Percentiles rank a stretch among this genome's conserved stretches.
phyloP scores from a whole-genome alignment of 2,888 invertebrate species.

The Rhimphoctona megacephalus region DNA sequence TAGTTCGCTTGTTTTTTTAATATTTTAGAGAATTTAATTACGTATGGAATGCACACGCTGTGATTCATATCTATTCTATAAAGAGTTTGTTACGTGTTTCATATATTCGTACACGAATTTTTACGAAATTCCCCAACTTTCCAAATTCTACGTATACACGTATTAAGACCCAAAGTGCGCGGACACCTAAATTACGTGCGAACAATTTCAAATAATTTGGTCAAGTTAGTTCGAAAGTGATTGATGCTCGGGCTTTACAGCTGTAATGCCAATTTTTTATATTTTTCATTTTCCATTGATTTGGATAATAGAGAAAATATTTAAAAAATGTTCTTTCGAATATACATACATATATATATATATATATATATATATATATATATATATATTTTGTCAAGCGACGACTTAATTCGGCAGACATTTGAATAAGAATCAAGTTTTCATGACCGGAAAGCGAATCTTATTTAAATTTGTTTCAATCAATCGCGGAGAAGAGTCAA shows the following conservation, averaged over 20 bases:
- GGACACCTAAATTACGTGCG: slow-evolving; percentile 28
- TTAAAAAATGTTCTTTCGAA: too few relatives aligned
- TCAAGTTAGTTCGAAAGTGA: not conserved
- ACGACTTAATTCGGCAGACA: not conserved
- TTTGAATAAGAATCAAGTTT: not conserved
- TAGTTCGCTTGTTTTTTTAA: not conserved
- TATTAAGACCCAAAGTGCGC: not conserved
- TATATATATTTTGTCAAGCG: too few relatives aligned
- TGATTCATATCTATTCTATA: not conserved
- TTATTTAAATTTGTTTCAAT: not conserved
- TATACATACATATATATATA: too few relatives aligned
- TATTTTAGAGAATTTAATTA: not conserved
- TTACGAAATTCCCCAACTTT: slow-evolving; percentile 41
- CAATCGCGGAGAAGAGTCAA: not conserved
- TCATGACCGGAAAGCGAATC: too few relatives aligned
- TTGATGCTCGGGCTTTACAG: not conserved
- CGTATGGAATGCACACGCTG: slow-evolving; percentile 6
- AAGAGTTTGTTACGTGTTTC: not conserved
- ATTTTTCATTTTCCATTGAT: too few relatives aligned
- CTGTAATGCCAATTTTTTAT: not conserved
- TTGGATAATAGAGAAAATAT: too few relatives aligned
- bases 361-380: too few relatives aligned
- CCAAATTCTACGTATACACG: slow-evolving; percentile 3
- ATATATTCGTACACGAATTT: not conserved
- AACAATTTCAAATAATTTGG: slow-evolving; percentile 6